Evolutionary conservation across 2,797 vertebrate species (phyloP).

Genomic region (Tarsius wallacei): DNA sequence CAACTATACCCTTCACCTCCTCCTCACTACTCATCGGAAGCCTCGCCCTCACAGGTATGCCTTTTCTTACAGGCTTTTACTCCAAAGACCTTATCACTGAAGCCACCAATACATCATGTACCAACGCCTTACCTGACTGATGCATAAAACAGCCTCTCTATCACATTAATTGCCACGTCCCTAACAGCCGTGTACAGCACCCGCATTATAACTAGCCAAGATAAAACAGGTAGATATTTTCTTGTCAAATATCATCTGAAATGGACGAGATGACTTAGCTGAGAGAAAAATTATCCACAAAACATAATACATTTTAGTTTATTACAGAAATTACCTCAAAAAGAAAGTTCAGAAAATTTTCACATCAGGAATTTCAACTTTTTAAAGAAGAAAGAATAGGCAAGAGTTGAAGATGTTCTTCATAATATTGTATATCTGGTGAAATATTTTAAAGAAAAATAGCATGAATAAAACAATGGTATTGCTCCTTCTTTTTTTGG

Average conservation of each 20-base stretch:
- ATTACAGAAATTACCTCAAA: constrained; percentile 64
- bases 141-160: too few species aligned
- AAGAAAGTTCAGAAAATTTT: constrained; percentile 30
- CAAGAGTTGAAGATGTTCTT: not conserved
- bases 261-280: not conserved
- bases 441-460: constrained; percentile 47
- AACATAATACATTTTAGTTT: not conserved
- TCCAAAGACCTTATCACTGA: too few species aligned
- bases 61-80: too few species aligned
- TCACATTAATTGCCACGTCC: too few species aligned
- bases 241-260: not conserved
- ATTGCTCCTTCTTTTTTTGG: not conserved
- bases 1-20: too few species aligned
- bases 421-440: not conserved
- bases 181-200: too few species aligned
- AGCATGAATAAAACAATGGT: not conserved
- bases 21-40: too few species aligned
- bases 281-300: not conserved
- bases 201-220: not conserved
- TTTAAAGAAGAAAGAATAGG: constrained; percentile 62
- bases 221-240: not conserved
- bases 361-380: not conserved
- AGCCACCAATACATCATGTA: too few species aligned
- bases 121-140: too few species aligned
- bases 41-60: too few species aligned